A percentile compares a stretch with the other conserved stretches of the same genome.
Conservation (phyloP, 2,113 vertebrate genomes). For the Opisthocomus hoazin region DNA sequence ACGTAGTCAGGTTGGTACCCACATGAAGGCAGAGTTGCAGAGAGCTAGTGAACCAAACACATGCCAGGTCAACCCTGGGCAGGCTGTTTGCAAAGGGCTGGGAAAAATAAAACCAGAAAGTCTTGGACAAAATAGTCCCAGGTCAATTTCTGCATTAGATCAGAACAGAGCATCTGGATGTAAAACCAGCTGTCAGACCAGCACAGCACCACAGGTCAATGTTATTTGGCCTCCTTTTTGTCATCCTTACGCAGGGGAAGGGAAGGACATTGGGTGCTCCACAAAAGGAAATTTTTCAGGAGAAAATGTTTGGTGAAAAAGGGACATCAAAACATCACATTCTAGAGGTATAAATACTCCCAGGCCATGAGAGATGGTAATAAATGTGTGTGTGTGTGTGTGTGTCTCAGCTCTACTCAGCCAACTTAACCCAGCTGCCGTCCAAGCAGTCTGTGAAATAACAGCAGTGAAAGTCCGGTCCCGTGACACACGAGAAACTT, state of each 20-base stretch:
- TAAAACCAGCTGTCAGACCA: background rate
- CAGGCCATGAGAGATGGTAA: background rate
- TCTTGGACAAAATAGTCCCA: background rate
- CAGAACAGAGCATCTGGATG: background rate
- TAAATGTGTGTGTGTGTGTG: too few relatives aligned
- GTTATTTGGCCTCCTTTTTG: background rate
- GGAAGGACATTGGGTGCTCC: background rate
- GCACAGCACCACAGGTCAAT: background rate
- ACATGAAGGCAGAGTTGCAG: background rate
- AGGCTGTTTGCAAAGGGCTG: background rate
- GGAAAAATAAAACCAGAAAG: background rate
- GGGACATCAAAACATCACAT: background rate
- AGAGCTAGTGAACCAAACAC: background rate
- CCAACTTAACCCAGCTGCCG: background rate
- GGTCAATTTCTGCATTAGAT: background rate
- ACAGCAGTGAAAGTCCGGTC: background rate
- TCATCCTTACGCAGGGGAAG: background rate
- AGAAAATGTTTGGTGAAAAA: background rate
- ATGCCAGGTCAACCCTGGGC: background rate
- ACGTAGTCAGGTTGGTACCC: accelerated
- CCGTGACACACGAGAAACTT: background rate
- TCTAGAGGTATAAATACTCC: background rate
- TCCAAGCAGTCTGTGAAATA: background rate
- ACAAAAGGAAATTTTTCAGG: background rate
- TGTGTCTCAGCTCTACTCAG: too few relatives aligned